A percentile compares a stretch with the other conserved stretches of the same genome.
Evolutionary conservation across 2,113 vertebrate species (phyloP).

Genomic region (Bothrops jararaca): DNA sequence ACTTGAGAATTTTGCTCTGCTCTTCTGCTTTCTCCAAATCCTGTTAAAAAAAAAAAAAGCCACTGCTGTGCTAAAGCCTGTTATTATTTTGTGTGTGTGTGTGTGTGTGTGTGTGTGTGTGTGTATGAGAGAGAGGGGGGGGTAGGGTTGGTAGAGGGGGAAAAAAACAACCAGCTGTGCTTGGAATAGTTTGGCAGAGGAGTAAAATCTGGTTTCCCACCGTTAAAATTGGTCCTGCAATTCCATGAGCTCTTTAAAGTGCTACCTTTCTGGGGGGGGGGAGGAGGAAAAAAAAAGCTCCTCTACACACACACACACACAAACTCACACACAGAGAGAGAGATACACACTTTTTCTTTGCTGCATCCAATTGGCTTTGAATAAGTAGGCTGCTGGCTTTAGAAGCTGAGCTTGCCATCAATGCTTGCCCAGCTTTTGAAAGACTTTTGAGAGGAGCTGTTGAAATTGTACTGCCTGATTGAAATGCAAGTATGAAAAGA

Average conservation of each 20-base stretch:
- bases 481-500: background rate
- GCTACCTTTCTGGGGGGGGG: background rate
- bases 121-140: background rate
- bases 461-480: background rate
- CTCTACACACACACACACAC: too few species aligned
- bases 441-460: background rate
- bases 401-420: background rate
- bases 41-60: background rate
- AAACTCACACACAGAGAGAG: background rate
- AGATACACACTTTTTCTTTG: background rate
- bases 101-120: background rate
- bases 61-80: too few species aligned
- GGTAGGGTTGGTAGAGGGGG: background rate
- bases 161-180: background rate
- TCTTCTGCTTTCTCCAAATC: background rate
- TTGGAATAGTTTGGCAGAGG: background rate
- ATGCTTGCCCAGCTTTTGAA: background rate
- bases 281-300: too few species aligned
- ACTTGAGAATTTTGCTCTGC: too few species aligned
- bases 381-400: background rate
- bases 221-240: background rate
- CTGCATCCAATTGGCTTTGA: background rate
- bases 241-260: background rate
- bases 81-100: background rate
- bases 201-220: too few species aligned